Evolutionary conservation across 2,113 vertebrate species (phyloP).

Genomic region (Marcusenius ussheri): DNA sequence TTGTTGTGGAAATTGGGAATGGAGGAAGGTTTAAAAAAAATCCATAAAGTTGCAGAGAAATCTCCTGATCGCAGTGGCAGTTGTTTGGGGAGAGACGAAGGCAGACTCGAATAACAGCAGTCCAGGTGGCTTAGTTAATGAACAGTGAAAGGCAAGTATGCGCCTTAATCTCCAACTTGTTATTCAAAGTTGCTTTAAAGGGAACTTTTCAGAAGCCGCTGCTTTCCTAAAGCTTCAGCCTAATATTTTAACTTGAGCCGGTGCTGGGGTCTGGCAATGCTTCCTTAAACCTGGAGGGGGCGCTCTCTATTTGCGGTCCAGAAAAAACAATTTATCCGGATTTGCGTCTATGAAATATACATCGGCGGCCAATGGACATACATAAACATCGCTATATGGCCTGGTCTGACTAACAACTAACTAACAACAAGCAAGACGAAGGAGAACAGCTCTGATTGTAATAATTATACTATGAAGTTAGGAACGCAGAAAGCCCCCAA

Average conservation of each 20-base stretch:
- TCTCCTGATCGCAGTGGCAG: conserved; percentile 60
- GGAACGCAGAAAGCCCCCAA: background rate
- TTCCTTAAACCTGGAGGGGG: background rate
- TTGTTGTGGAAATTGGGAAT: conserved; percentile 58
- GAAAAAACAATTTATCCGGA: background rate
- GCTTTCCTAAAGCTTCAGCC: conserved; percentile 41
- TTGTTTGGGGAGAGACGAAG: conserved; percentile 67
- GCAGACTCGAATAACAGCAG: conserved; percentile 69
- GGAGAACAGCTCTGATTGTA: conserved; percentile 28
- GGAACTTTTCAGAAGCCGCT: conserved; percentile 49
- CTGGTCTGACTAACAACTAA: background rate
- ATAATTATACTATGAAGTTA: conserved; percentile 24
- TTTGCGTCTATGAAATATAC: background rate
- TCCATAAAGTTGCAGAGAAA: conserved; percentile 63
- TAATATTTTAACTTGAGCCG: background rate
- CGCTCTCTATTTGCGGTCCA: background rate
- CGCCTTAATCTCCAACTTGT: conserved; percentile 66
- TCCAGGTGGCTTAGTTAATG: conserved; percentile 75
- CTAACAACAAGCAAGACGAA: conserved; percentile 31
- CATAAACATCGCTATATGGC: background rate
- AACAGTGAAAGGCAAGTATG: conserved; percentile 77
- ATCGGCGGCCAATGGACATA: background rate
- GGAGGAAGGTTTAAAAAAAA: conserved; percentile 44
- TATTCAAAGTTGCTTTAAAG: conserved; percentile 66
- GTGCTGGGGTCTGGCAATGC: background rate